A percentile compares a stretch with the other conserved stretches of the same genome.
Conservation (phyloP, 2,113 vertebrate species). For the Nothocercus nigrocapillus region DNA sequence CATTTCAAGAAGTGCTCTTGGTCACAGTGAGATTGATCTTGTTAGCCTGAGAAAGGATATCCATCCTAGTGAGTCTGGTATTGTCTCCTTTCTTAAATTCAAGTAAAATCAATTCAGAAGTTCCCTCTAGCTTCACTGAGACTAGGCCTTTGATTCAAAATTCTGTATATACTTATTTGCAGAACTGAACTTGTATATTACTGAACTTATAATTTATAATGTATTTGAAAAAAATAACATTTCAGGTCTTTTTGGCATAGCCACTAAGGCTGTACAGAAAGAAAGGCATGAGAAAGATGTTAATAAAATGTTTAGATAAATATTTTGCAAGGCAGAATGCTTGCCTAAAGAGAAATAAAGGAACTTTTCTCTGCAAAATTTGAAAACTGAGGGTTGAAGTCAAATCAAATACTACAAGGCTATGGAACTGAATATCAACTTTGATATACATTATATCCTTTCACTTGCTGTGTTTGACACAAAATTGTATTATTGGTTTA, state of each 20-base stretch:
- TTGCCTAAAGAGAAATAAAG: background rate
- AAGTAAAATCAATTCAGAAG: background rate
- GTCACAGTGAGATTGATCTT: background rate
- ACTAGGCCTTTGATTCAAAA: background rate
- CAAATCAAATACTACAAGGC: background rate
- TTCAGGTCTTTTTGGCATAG: background rate
- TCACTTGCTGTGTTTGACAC: background rate
- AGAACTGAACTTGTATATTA: background rate
- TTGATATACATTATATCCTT: background rate
- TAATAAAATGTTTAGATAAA: background rate
- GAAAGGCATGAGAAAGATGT: background rate
- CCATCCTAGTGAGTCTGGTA: background rate
- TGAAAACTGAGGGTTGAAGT: background rate
- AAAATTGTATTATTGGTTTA: slow-evolving; percentile 4
- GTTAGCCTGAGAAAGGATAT: background rate
- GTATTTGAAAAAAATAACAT: background rate
- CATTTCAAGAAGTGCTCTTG: background rate
- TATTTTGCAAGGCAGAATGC: background rate
- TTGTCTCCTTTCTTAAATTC: background rate
- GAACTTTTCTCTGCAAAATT: background rate
- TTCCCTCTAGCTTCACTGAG: background rate
- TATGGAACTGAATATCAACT: background rate
- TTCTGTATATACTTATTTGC: background rate
- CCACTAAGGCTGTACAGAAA: background rate
- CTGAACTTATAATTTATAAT: background rate